Evolutionary conservation across 2,797 vertebrate species (phyloP), one percentile per base, ranked within the genome.

Genomic region (Somateria mollissima): DNA sequence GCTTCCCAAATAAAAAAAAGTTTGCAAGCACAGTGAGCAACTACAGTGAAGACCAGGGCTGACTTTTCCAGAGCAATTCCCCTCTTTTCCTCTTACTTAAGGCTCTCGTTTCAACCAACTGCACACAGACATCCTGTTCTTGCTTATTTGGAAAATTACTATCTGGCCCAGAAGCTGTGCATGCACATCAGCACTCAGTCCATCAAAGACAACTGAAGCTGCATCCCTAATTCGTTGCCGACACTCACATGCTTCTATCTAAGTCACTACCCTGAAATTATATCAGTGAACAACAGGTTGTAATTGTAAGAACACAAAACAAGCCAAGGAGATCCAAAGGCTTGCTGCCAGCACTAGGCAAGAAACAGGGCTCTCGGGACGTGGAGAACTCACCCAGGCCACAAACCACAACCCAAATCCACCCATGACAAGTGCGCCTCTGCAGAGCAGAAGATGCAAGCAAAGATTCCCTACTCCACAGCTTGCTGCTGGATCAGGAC

Each of bases 121-220:
- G 25, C 25, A 18, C 6, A 18, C 60, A 37, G 60, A 36, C 24
- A 37, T 61, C 36, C 60, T 37, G 36, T 24, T 15, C 21, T 27
- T 60, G 34, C 58, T 60, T 27, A 37, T 6, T 27, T 37, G 36
- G 25, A 37, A 27, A 27, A 61, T 17, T 16, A 61, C 36, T 37
- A 28, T 22, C 36, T 36, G 17, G 36, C 58, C 36, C 36, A 27
- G 16, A 27, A 61, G 7, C 15, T 16, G 3, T 2, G 37, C 13
- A 5, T 9, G 60, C 69, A 37, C 47, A 11, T 6, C 0, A 0
- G 25, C 79, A 39, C 0, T 1, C 3, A 3, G 3, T 16, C 75
- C 11, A 7, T 17, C 2, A 0, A 16, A 5, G 67, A 14, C 3
- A 3, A 34, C 79, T 12, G 2, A 30, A 66, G 64, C 30, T n/a